Percentiles rank a stretch among this genome's conserved stretches.
These are phyloP conservation scores for Tragelaphus oryx DNA, from an alignment of 2,797 vertebrate genomes.

Conservation along the genomic window DNA sequence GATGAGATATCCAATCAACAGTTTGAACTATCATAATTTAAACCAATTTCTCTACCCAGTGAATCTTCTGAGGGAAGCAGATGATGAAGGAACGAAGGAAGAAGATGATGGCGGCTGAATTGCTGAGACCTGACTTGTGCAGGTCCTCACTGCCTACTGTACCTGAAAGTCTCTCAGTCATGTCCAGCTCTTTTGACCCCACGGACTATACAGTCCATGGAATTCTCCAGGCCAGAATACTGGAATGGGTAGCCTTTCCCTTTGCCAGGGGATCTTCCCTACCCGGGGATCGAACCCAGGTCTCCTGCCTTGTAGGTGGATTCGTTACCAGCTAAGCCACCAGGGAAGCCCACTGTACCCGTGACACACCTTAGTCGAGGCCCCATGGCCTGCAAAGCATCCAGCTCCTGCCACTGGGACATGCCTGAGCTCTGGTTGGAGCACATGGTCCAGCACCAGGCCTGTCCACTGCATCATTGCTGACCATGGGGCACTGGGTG, in stretches of 20 bases:
- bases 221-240: neutral
- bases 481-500: neutral
- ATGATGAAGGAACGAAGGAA: neutral
- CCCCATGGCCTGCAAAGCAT: accelerated
- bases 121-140: neutral
- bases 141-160: neutral
- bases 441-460: neutral
- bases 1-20: neutral
- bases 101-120: neutral
- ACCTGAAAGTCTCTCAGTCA: neutral
- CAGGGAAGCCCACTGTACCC: neutral
- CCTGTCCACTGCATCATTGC: neutral
- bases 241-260: neutral
- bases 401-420: neutral
- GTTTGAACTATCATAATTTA: constrained; percentile 39
- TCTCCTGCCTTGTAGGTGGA: neutral
- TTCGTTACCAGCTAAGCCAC: neutral
- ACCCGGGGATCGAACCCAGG: neutral
- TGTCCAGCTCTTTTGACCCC: neutral
- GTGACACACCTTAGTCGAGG: neutral
- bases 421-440: neutral
- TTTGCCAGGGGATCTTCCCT: neutral
- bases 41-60: neutral
- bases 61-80: constrained; percentile 9
- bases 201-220: neutral